Percentiles rank a stretch among this genome's conserved stretches.
Conservation (phyloP, 2,888 invertebrate species). For the Lagria hirta region DNA sequence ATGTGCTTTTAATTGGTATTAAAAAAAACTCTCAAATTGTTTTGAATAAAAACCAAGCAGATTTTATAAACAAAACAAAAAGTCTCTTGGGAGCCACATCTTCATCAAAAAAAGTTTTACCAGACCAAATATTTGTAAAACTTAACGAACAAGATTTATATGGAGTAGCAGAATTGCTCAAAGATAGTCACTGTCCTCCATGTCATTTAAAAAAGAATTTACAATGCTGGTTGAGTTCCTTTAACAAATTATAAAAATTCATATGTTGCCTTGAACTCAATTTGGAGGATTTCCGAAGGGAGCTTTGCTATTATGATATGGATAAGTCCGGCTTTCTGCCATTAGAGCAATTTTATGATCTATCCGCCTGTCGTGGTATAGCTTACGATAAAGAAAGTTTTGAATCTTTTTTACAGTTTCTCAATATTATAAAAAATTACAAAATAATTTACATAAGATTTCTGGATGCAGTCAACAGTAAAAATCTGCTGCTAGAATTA, state of each 20-base stretch:
- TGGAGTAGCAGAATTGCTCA: conserved; percentile 54
- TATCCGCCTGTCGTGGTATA: conserved; percentile 54
- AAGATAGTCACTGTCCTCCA: conserved; percentile 38
- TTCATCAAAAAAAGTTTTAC: too few relatives aligned
- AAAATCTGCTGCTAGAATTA: conserved; percentile 47
- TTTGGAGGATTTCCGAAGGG: conserved; percentile 38
- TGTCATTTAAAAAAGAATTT: conserved; percentile 51
- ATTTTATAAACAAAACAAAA: conserved; percentile 50
- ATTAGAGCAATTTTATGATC: conserved; percentile 53
- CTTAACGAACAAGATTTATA: conserved; percentile 49
- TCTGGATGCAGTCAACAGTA: conserved; percentile 56
- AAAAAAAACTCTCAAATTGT: conserved; percentile 47
- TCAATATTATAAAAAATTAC: conserved; percentile 55
- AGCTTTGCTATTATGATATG: conserved; percentile 43
- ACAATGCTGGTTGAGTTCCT: conserved; percentile 54
- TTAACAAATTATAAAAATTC: conserved; percentile 55
- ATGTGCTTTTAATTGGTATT: conserved; percentile 53
- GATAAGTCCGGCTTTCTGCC: conserved; percentile 43
- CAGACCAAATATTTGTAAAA: conserved; percentile 57
- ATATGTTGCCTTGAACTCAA: conserved; percentile 35
- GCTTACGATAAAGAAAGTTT: conserved; percentile 56
- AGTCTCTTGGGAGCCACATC: conserved; percentile 54
- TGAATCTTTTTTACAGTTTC: conserved; percentile 56
- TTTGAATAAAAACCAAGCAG: conserved; percentile 53
- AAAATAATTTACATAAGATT: conserved; percentile 58